A percentile compares a stretch with the other conserved stretches of the same genome.
phyloP scores from a whole-genome alignment of 2,113 vertebrate genomes.

The Irena cyanogastra region DNA sequence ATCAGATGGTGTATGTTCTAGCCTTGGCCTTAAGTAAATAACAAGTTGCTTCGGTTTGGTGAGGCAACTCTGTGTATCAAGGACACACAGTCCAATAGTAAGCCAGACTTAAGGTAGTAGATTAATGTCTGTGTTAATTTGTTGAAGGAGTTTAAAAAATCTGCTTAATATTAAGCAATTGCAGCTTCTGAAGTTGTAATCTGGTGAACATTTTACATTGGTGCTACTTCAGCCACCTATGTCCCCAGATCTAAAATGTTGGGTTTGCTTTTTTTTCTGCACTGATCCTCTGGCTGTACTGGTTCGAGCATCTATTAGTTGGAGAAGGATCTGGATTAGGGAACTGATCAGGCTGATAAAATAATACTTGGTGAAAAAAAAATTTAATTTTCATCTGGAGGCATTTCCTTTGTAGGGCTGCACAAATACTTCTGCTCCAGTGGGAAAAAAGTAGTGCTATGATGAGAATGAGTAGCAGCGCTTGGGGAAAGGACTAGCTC shows the following conservation, averaged over 20 bases:
- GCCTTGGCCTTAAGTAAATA: not conserved
- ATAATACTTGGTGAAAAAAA: not conserved
- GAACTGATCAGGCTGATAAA: not conserved
- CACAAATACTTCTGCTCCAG: not conserved
- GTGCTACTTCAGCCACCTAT: not conserved
- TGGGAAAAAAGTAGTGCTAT: not conserved
- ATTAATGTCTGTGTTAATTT: not conserved
- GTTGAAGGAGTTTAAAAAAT: not conserved
- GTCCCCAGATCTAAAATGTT: not conserved
- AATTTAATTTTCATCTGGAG: not conserved
- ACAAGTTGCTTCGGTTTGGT: not conserved
- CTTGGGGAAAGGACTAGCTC: not conserved
- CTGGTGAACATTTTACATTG: not conserved
- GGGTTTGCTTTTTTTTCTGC: not conserved
- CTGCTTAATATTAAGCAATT: not conserved
- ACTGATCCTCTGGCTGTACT: not conserved
- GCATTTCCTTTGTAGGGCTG: not conserved
- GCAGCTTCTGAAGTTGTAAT: not conserved
- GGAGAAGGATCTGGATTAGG: not conserved
- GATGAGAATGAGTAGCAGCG: not conserved
- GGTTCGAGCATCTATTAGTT: not conserved
- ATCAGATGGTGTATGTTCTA: not conserved
- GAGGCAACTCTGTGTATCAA: not conserved
- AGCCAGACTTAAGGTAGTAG: not conserved
- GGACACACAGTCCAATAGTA: not conserved